Conservation (phyloP, 2,113 vertebrate genomes). For the Sturnira hondurensis region DNA sequence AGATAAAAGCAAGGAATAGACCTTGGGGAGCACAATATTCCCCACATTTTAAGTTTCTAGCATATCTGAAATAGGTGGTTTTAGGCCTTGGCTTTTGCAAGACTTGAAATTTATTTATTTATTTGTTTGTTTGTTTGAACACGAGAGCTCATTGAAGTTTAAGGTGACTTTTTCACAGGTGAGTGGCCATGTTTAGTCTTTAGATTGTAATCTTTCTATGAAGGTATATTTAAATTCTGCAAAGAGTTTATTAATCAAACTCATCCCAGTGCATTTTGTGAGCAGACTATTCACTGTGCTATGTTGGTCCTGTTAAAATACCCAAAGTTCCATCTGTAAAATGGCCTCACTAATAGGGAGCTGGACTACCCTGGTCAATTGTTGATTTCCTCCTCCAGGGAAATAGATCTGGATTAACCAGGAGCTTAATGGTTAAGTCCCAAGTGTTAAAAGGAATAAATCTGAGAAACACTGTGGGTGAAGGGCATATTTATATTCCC, state of each 20-base stretch:
- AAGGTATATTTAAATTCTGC: not conserved
- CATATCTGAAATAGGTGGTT: not conserved
- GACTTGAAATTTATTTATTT: not conserved
- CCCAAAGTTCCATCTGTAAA: not conserved
- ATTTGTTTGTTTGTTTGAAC: not conserved
- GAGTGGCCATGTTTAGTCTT: not conserved
- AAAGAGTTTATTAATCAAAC: not conserved
- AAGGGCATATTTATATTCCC: not conserved
- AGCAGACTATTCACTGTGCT: not conserved
- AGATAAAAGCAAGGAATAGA: not conserved
- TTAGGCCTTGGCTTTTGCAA: not conserved
- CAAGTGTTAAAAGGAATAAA: not conserved
- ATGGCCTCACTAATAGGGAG: not conserved
- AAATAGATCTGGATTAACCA: not conserved
- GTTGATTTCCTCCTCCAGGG: not conserved
- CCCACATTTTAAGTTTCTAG: not conserved
- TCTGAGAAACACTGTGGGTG: not conserved
- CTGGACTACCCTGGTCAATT: not conserved
- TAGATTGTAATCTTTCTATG: not conserved
- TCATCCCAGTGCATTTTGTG: not conserved
- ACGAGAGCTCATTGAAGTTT: not conserved
- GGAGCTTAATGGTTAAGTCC: not conserved
- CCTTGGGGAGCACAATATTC: not conserved
- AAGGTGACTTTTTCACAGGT: not conserved
- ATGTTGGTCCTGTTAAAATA: not conserved